These are phyloP conservation scores for Leptosomus discolor DNA, from an alignment of 2,113 vertebrate species.

Conservation along the genomic window DNA sequence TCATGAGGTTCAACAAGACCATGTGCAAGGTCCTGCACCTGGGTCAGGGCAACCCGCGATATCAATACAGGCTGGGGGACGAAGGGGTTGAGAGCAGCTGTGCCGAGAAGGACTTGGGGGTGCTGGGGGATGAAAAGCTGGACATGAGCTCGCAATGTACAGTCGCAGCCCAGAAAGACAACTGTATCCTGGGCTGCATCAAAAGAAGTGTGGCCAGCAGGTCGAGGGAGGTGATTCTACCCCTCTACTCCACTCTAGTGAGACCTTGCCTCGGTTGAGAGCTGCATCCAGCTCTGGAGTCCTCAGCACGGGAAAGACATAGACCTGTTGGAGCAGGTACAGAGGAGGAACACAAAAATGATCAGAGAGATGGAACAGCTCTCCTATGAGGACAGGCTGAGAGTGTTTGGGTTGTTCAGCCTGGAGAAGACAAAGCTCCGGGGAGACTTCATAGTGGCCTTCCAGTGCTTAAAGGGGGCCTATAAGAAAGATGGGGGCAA, in stretches of 20 bases:
- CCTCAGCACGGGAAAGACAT: background rate
- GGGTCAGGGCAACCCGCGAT: background rate
- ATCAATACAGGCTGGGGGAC: background rate
- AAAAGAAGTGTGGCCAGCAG: background rate
- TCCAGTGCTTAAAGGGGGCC: rapidly evolving
- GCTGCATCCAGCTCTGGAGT: rapidly evolving
- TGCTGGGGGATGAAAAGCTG: background rate
- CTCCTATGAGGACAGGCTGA: background rate
- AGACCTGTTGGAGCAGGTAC: rapidly evolving
- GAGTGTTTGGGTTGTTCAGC: background rate
- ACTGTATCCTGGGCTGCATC: background rate
- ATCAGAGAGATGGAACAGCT: background rate
- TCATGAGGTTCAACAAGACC: background rate
- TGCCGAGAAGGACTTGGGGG: background rate
- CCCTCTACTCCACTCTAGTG: background rate
- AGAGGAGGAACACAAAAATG: background rate
- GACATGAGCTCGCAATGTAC: rapidly evolving
- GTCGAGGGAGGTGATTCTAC: background rate
- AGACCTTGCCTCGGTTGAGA: background rate
- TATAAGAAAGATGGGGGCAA: background rate
- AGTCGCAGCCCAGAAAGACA: background rate
- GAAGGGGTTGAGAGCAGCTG: background rate
- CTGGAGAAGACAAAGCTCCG: background rate
- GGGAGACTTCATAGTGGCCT: background rate
- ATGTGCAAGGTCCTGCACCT: background rate